Evolutionary conservation across 2,113 vertebrate genomes (phyloP).

Genomic region (Litocranius walleri): DNA sequence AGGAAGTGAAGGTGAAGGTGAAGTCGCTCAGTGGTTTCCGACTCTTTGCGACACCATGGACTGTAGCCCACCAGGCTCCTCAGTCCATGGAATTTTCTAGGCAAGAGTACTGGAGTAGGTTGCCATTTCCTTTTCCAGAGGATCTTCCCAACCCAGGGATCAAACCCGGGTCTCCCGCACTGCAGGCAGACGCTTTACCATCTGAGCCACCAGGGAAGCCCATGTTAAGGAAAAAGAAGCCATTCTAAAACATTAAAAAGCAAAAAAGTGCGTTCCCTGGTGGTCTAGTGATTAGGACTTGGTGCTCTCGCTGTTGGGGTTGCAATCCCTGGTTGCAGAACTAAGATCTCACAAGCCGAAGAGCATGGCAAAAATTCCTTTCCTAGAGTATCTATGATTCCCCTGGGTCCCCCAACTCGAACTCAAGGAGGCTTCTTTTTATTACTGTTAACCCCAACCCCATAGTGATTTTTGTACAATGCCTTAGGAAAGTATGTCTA

Average conservation of each 20-base stretch:
- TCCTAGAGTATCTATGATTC: not conserved
- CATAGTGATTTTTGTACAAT: not conserved
- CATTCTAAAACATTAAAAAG: not conserved
- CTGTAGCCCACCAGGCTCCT: too few relatives aligned
- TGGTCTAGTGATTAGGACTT: not conserved
- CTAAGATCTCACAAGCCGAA: not conserved
- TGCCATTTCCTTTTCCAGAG: too few relatives aligned
- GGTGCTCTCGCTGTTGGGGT: fast-evolving
- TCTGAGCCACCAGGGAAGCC: too few relatives aligned
- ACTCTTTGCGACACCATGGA: too few relatives aligned
- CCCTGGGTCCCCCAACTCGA: not conserved
- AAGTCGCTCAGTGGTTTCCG: too few relatives aligned
- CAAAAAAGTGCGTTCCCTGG: not conserved
- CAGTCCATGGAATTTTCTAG: too few relatives aligned
- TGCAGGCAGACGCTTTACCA: too few relatives aligned
- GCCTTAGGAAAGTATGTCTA: not conserved
- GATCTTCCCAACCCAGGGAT: too few relatives aligned
- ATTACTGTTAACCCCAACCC: not conserved
- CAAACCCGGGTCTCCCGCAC: too few relatives aligned
- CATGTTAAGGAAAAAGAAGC: not conserved
- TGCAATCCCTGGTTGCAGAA: not conserved
- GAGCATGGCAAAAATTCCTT: not conserved
- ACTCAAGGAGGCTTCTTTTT: not conserved
- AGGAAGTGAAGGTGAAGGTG: not conserved
- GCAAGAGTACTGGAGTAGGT: too few relatives aligned